phyloP scores from a whole-genome alignment of 2,113 vertebrate species.

The Stictonetta naevosa region DNA sequence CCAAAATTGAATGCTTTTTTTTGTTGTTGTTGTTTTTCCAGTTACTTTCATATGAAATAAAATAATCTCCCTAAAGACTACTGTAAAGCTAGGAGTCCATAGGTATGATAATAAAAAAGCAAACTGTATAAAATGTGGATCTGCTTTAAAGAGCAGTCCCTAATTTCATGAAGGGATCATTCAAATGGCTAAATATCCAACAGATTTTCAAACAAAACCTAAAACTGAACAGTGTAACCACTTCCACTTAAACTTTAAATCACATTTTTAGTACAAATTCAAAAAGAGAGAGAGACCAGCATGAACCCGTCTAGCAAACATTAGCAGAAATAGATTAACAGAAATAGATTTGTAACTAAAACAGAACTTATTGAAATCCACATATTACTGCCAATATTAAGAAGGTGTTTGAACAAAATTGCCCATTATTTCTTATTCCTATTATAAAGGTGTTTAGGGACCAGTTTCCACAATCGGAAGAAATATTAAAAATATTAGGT shows the following conservation, averaged over 20 bases:
- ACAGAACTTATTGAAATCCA: neutral
- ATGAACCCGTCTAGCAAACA: neutral
- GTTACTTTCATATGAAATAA: neutral
- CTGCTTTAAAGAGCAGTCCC: neutral
- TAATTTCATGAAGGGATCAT: neutral
- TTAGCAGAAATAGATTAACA: neutral
- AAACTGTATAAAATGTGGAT: neutral
- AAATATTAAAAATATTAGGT: neutral
- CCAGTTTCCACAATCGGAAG: neutral
- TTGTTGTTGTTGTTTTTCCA: neutral
- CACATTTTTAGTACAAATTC: neutral
- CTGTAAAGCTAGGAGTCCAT: neutral
- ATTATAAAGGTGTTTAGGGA: neutral
- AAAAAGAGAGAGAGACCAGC: neutral
- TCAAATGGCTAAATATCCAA: neutral
- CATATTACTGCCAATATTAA: neutral
- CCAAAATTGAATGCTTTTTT: neutral
- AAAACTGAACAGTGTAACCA: neutral
- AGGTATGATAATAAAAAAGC: neutral
- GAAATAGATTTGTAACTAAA: conserved; percentile 1
- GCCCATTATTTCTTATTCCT: neutral
- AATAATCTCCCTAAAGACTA: neutral
- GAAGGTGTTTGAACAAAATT: neutral
- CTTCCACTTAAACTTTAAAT: neutral
- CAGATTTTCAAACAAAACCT: neutral